Base-by-base conservation (phyloP, 2,888 invertebrate species). In the Eucera pruinosa region DNA sequence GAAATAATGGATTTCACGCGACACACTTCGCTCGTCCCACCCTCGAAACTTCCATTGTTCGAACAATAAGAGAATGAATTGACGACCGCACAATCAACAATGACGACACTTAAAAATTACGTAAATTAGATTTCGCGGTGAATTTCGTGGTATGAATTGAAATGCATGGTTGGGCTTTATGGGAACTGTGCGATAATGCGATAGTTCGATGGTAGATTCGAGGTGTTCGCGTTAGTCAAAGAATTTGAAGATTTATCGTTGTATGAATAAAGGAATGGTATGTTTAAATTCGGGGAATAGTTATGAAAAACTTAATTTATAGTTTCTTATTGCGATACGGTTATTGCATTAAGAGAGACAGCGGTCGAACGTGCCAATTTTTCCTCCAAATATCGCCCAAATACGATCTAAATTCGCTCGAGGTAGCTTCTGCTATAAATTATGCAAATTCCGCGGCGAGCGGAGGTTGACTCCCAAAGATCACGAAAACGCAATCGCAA, bases 1-100 rank as follows among this genome's bases (percentile, higher is more conserved):
- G 73, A 9, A 45, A 60, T 47, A 60, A 65, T 41, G 65, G 47
- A 73, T 73, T 15, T 1, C 23, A 0, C 30, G 15, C 25, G 47
- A 47, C 27, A 25, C 25, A 30, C 23, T 47, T 48, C 23, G 30
- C 25, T 41, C 30, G 23, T 2, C 6, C 1, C 11, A 4, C 11
- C 15, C 4, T 5, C 36, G n/a, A 9, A 11, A 11, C 11, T 6
- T 9, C 25, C 39, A 60, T 69, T 45, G 43, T 62, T 54, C 5
- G 33, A 18, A 39, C 30, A 47, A 54, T 39, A 54, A 39, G 54
- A 39, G n/a, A 54, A 39, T 23, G 33, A 41, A 65, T 45, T 18
- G 45, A 25, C 54, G 2, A n/a, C 15, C 1, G 13, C 7, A 18
- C 13, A n/a, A 23, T 18, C 7, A n/a, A 30, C 47, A 23, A 20